Evolutionary conservation across 1,140 invertebrate species (phyloP).

Genomic region (Pachyrhynchus sulphureomaculatus): DNA sequence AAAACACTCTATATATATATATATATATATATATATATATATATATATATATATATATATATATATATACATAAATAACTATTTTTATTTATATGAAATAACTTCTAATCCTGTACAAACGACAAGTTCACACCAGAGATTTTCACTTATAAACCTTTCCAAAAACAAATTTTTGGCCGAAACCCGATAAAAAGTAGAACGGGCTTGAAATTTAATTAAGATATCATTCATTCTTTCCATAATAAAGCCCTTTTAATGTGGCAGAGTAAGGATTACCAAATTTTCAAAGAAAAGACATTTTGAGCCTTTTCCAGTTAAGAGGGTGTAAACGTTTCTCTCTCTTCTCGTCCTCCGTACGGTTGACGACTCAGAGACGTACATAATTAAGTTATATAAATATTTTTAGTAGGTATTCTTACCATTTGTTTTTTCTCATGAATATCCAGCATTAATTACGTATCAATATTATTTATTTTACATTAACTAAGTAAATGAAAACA

Average conservation of each 20-base stretch:
- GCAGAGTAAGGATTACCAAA: conserved; percentile 1
- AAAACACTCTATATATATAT: conserved; percentile 4
- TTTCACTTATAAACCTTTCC: too few relatives aligned
- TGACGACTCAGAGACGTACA: conserved; percentile 3
- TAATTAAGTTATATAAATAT: too few relatives aligned
- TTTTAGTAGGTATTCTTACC: too few relatives aligned
- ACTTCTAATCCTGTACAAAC: background rate
- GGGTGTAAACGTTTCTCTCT: background rate
- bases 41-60: conserved; percentile 3
- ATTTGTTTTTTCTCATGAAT: too few relatives aligned
- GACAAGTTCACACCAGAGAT: too few relatives aligned
- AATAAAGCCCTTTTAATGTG: conserved; percentile 9
- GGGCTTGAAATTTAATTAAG: too few relatives aligned
- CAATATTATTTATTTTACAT: too few relatives aligned
- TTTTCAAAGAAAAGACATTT: conserved; percentile 10
- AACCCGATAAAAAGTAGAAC: too few relatives aligned
- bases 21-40: conserved; percentile 4
- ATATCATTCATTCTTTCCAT: background rate
- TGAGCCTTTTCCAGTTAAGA: conserved; percentile 3
- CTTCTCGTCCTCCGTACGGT: background rate
- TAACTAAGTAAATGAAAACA: too few relatives aligned
- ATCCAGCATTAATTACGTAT: too few relatives aligned
- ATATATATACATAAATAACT: background rate
- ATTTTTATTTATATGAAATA: background rate
- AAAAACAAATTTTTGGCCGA: too few relatives aligned